phyloP scores from a whole-genome alignment of 2,113 vertebrate genomes.

The Hemicordylus capensis region DNA sequence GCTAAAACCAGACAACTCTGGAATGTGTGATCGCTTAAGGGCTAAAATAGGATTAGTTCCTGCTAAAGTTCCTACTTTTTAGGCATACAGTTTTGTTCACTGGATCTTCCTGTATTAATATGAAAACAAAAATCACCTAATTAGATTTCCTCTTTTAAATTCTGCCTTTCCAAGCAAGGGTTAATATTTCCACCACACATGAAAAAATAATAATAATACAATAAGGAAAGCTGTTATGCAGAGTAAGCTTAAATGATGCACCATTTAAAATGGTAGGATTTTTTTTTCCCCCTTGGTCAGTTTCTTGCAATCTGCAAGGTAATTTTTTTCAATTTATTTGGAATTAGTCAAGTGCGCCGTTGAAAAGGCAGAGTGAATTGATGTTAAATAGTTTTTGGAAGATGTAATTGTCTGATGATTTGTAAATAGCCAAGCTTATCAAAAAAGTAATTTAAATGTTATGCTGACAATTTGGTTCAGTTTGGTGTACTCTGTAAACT shows the following conservation, averaged over 20 bases:
- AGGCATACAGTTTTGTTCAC: neutral
- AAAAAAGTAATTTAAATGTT: conserved; percentile 86
- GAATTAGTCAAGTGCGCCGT: conserved; percentile 82
- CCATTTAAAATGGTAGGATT: conserved; percentile 66
- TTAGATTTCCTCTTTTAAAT: neutral
- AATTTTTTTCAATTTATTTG: conserved; percentile 86
- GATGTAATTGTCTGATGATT: conserved; percentile 88
- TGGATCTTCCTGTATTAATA: neutral
- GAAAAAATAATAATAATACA: conserved; percentile 33
- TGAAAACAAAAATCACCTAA: neutral
- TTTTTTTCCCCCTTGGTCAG: conserved; percentile 80
- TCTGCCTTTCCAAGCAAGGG: conserved; percentile 45
- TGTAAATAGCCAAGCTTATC: conserved; percentile 85
- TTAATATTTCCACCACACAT: conserved; percentile 50
- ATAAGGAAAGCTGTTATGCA: conserved; percentile 60
- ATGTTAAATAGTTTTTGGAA: conserved; percentile 87
- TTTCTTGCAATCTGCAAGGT: conserved; percentile 80
- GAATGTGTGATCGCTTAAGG: no score
- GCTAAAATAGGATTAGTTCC: no score
- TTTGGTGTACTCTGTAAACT: conserved; percentile 78
- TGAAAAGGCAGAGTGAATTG: conserved; percentile 85
- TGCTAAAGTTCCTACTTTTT: no score
- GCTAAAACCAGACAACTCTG: no score
- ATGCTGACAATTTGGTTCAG: conserved; percentile 82
- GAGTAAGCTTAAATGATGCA: conserved; percentile 63